Conservation (phyloP, 2,888 invertebrate genomes). For the Argyresthia goedartella region DNA sequence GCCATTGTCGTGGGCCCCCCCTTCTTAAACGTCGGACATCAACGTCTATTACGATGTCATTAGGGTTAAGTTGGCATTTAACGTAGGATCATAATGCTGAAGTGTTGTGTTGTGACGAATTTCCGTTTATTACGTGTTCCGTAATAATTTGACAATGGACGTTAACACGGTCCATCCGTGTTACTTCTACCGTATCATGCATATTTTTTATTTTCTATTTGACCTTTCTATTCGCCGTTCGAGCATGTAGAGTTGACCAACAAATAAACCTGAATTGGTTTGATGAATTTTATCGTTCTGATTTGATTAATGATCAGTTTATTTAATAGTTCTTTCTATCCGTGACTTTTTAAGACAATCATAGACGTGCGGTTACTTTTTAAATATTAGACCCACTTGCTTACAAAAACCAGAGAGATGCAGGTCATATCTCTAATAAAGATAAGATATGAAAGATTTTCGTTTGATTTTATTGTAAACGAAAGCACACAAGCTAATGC, state of each 20-base stretch:
- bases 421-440: too few relatives aligned
- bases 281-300: background rate
- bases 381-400: too few relatives aligned
- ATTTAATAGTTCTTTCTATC: too few relatives aligned
- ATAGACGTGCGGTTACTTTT: too few relatives aligned
- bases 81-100: slow-evolving; percentile 35
- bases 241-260: background rate
- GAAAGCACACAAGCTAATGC: too few relatives aligned
- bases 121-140: slow-evolving; percentile 32
- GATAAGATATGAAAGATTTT: too few relatives aligned
- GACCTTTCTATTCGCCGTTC: background rate
- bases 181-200: background rate
- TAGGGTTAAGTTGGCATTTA: slow-evolving; percentile 35
- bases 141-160: slow-evolving; percentile 22
- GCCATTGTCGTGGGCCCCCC: background rate
- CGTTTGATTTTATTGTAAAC: too few relatives aligned
- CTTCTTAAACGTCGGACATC: background rate
- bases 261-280: background rate
- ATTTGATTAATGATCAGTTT: too few relatives aligned
- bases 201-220: background rate
- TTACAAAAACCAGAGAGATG: too few relatives aligned
- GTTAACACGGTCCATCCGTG: background rate
- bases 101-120: slow-evolving; percentile 26
- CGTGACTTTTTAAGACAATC: too few relatives aligned
- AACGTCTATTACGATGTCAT: slow-evolving; percentile 31